Conservation (phyloP, 2,888 invertebrate genomes). For the Drosophila paracracens region DNA sequence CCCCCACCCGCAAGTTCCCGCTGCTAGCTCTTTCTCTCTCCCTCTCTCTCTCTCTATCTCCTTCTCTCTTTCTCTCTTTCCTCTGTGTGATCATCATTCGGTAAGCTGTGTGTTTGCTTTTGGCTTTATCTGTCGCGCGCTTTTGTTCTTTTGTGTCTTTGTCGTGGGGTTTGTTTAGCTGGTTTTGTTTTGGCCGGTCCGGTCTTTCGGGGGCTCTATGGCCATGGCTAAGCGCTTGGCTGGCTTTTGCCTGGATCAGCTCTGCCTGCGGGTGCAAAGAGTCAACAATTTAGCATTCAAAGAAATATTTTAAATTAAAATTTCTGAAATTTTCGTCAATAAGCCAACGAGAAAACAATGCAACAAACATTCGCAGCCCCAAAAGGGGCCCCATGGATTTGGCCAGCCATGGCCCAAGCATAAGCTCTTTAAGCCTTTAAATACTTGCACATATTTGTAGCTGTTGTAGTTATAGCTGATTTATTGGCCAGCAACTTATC, state of each 20-base stretch:
- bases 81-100: conserved; percentile 33
- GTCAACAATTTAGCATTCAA: conserved; percentile 82
- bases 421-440: conserved; percentile 54
- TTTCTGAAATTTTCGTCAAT: conserved; percentile 84
- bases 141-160: conserved; percentile 72
- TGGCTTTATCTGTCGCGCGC: conserved; percentile 77
- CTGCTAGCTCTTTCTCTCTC: neutral
- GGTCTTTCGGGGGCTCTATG: conserved; percentile 38
- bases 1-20: conserved; percentile 19
- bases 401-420: conserved; percentile 17
- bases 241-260: conserved; percentile 24
- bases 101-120: conserved; percentile 61
- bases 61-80: conserved; percentile 1
- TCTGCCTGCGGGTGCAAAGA: conserved; percentile 65
- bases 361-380: conserved; percentile 32
- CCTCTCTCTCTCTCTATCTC: conserved; percentile 1
- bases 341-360: conserved; percentile 70
- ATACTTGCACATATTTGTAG: conserved; percentile 71
- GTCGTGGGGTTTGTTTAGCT: conserved; percentile 76
- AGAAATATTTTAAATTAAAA: conserved; percentile 85
- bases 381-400: conserved; percentile 20
- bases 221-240: conserved; percentile 44
- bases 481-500: conserved; percentile 39
- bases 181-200: conserved; percentile 56
- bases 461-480: conserved; percentile 44